Evolutionary conservation across 2,797 vertebrate species (phyloP), one percentile per base, ranked within the genome.

Genomic region (Danio tinwini): DNA sequence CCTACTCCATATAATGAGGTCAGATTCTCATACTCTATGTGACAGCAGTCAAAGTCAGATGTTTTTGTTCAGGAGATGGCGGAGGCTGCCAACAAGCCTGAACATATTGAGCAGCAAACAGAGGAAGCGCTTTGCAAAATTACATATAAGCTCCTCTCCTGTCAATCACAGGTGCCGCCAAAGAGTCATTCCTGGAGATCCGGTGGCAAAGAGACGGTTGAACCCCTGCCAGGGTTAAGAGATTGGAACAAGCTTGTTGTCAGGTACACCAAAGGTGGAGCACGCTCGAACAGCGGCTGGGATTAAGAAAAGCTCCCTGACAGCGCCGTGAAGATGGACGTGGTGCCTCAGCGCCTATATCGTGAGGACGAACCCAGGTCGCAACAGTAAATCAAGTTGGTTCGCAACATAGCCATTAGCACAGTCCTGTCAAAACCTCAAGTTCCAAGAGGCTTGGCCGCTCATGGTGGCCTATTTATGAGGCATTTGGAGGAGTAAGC

Each of bases 121-220:
- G 83, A 82, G 77, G 84, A 87, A 85, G 90, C 81, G 90, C 89
- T 93, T 90, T 90, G 87, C 89, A 79, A 93, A 94, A 93, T 93
- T 92, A 93, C 90, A 93, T 88, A 92, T 92, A 92, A 93, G 93
- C 92, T 92, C 91, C 90, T 92, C 86, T 85, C 88, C 90, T 92
- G 92, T 92, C 93, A 92, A 87, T 90, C 89, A 90, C 71, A 70
- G 65, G 58, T 1, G 62, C 82, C 85, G 89, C 88, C 86, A 86
- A 91, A 86, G 87, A 85, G 89, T 87, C 76, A 86, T 87, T 88
- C 77, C 87, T 84, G 37, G 49, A 87, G 82, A 91, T 91, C 88
- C 79, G 69, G 88, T 87, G 87, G 86, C 82, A 85, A 86, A 82
- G 40, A 78, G 86, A 73, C 79, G 55, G 9, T 62, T 59, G 85